phyloP scores from a whole-genome alignment of 2,888 invertebrate genomes.

The Cheilosia variabilis region DNA sequence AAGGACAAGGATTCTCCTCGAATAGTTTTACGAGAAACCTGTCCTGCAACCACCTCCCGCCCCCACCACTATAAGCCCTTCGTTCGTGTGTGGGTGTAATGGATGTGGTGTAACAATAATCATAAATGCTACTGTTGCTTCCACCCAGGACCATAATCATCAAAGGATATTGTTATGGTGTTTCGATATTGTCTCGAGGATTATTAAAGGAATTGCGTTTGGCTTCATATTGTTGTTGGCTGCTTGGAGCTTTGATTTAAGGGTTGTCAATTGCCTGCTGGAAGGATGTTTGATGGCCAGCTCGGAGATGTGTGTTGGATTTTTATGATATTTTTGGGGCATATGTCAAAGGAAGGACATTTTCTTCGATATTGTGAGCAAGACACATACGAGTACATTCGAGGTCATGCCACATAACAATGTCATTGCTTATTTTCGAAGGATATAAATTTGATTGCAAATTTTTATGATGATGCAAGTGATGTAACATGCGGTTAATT shows the following conservation, averaged over 20 bases:
- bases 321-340: constrained; percentile 59
- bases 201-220: constrained; percentile 82
- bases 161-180: constrained; percentile 83
- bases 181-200: constrained; percentile 83
- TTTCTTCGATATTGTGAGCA: constrained; percentile 12
- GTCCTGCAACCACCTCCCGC: constrained; percentile 9
- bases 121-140: constrained; percentile 80
- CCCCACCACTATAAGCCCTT: constrained; percentile 27
- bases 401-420: constrained; percentile 60
- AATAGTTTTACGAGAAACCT: constrained; percentile 69
- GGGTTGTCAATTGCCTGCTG: constrained; percentile 78
- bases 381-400: constrained; percentile 21
- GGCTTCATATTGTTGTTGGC: constrained; percentile 32
- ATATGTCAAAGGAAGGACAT: constrained; percentile 61
- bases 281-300: constrained; percentile 68
- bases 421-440: constrained; percentile 72
- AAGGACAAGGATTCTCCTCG: constrained; percentile 46
- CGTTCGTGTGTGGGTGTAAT: constrained; percentile 46
- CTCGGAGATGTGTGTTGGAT: constrained; percentile 57
- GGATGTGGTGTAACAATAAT: constrained; percentile 79
- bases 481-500: constrained; percentile 69
- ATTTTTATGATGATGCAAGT: constrained; percentile 75
- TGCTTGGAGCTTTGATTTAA: constrained; percentile 80
- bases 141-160: constrained; percentile 80
- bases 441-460: constrained; percentile 74